These are phyloP conservation scores for Phalacrocorax aristotelis DNA, from an alignment of 2,113 vertebrate species.

Conservation along the genomic window DNA sequence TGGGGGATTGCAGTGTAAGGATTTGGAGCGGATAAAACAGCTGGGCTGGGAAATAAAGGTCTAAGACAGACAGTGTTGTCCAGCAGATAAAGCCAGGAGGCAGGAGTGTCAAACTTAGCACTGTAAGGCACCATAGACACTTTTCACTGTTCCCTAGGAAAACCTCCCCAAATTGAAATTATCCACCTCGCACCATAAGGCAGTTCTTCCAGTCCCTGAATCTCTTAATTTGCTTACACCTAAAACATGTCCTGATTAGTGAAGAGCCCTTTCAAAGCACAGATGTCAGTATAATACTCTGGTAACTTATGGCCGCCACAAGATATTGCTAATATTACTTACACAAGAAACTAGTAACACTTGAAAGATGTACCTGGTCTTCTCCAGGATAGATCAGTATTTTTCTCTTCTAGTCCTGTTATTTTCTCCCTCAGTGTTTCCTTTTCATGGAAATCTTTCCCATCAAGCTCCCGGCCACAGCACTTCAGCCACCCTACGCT, in stretches of 20 bases:
- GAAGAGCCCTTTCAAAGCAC: not conserved
- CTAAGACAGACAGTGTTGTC: not conserved
- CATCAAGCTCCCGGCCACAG: not conserved
- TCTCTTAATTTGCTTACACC: not conserved
- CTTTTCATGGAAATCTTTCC: not conserved
- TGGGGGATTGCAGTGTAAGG: too few relatives aligned
- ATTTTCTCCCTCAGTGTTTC: not conserved
- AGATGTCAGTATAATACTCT: not conserved
- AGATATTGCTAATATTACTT: not conserved
- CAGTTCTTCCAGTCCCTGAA: not conserved
- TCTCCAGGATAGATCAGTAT: not conserved
- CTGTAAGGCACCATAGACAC: not conserved
- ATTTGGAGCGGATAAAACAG: not conserved
- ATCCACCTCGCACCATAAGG: not conserved
- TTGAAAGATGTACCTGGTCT: not conserved
- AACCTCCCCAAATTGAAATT: not conserved
- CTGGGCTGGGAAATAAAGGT: not conserved
- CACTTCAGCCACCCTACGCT: not conserved
- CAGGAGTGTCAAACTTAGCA: too few relatives aligned
- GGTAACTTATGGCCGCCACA: not conserved
- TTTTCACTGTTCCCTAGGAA: not conserved
- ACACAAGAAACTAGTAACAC: not conserved
- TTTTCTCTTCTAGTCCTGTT: not conserved
- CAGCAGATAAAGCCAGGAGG: not conserved
- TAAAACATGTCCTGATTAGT: not conserved